Evolutionary conservation across 2,113 vertebrate species (phyloP).

Genomic region (Tragelaphus strepsiceros): DNA sequence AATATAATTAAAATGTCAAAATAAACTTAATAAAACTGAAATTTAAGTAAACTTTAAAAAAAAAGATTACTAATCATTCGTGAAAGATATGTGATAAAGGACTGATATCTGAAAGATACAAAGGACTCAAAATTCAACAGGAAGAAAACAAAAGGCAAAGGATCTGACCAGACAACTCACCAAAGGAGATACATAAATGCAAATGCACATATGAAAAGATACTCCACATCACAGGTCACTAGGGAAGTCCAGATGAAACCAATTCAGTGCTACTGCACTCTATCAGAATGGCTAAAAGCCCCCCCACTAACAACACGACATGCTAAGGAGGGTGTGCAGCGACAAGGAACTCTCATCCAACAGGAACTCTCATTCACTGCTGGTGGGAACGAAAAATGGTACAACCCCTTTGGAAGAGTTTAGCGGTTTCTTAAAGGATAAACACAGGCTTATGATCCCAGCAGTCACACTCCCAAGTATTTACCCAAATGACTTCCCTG

Average conservation of each 20-base stretch:
- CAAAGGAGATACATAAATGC: neutral
- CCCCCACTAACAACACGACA: neutral
- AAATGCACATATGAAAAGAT: neutral
- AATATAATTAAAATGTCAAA: neutral
- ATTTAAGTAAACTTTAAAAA: neutral
- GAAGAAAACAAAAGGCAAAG: neutral
- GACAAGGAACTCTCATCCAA: neutral
- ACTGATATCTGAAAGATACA: neutral
- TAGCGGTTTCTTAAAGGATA: neutral
- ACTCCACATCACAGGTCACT: neutral
- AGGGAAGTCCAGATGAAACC: neutral
- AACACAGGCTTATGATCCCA: neutral
- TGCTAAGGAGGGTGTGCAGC: neutral
- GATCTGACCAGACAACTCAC: neutral
- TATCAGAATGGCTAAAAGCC: neutral
- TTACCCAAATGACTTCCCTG: neutral
- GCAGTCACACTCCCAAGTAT: neutral
- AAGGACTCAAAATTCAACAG: neutral
- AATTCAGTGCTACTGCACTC: neutral
- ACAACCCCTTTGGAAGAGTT: neutral
- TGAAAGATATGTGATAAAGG: neutral
- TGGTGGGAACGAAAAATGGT: neutral
- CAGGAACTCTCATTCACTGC: neutral
- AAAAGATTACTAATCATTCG: neutral
- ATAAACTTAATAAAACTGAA: neutral